These are phyloP conservation scores for Nymphalis urticae DNA, from an alignment of 2,888 invertebrate genomes.

Conservation along the genomic window DNA sequence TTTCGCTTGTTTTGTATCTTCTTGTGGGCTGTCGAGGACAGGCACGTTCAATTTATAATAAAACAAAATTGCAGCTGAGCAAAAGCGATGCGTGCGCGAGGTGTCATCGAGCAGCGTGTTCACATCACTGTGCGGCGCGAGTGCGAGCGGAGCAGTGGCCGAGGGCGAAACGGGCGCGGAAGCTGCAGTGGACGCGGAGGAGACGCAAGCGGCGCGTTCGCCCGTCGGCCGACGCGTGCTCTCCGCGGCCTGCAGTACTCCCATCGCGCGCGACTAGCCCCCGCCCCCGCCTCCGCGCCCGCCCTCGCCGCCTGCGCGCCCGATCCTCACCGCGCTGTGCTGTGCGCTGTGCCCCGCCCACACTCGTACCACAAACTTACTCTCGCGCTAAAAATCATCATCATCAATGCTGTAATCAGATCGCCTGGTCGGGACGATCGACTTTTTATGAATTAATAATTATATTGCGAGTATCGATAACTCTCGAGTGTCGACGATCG, in stretches of 20 bases:
- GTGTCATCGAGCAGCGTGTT: conserved; percentile 70
- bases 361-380: not conserved
- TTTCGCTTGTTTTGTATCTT: too few species aligned
- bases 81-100: conserved; percentile 74
- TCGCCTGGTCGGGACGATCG: not conserved
- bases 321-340: conserved; percentile 38
- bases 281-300: conserved; percentile 37
- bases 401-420: not conserved
- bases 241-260: conserved; percentile 72
- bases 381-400: not conserved
- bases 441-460: not conserved
- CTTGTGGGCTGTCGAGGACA: not conserved
- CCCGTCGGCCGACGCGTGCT: conserved; percentile 50
- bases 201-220: conserved; percentile 38
- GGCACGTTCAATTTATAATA: not conserved
- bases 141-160: conserved; percentile 25
- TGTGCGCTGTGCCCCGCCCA: conserved; percentile 17
- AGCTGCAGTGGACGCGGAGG: conserved; percentile 45
- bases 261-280: conserved; percentile 62
- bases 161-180: conserved; percentile 36
- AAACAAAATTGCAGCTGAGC: conserved; percentile 64
- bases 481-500: not conserved
- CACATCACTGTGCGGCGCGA: conserved; percentile 56
- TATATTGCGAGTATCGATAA: not conserved
- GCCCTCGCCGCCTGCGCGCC: conserved; percentile 33